These are phyloP conservation scores for Gallinago jamesoni DNA, from an alignment of 2,113 vertebrate genomes.

Conservation along the genomic window DNA sequence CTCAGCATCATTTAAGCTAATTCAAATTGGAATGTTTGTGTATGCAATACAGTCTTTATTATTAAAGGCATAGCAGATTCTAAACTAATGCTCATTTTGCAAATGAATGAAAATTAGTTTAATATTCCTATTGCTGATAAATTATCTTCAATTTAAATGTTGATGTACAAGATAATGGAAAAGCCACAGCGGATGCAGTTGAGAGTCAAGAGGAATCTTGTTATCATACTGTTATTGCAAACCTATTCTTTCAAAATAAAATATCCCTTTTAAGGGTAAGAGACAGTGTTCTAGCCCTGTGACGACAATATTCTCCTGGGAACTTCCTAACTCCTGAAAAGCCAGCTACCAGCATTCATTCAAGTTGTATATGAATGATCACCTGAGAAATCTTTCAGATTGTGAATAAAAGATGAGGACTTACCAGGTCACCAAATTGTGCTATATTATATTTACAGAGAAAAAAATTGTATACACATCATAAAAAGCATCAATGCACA, in stretches of 20 bases:
- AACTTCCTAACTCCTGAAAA: neutral
- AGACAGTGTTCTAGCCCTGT: neutral
- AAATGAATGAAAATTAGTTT: conserved; percentile 32
- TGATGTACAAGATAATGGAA: neutral
- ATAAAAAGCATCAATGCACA: neutral
- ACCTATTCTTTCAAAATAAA: neutral
- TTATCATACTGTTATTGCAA: neutral
- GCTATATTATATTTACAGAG: neutral
- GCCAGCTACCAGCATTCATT: neutral
- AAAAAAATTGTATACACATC: neutral
- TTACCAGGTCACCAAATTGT: neutral
- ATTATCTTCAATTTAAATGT: neutral
- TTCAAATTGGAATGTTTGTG: neutral
- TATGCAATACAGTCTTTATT: conserved; percentile 5
- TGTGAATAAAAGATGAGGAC: neutral
- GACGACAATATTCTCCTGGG: neutral
- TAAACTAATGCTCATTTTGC: conserved; percentile 1
- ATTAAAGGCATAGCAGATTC: conserved; percentile 3
- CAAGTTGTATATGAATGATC: neutral
- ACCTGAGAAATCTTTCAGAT: neutral
- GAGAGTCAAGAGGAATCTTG: neutral
- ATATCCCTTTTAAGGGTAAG: neutral
- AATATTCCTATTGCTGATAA: neutral
- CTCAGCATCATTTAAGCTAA: neutral
- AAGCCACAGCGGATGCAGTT: neutral